These are phyloP conservation scores for Brachyopa scutellaris DNA, from an alignment of 2,888 invertebrate genomes.

Conservation along the genomic window DNA sequence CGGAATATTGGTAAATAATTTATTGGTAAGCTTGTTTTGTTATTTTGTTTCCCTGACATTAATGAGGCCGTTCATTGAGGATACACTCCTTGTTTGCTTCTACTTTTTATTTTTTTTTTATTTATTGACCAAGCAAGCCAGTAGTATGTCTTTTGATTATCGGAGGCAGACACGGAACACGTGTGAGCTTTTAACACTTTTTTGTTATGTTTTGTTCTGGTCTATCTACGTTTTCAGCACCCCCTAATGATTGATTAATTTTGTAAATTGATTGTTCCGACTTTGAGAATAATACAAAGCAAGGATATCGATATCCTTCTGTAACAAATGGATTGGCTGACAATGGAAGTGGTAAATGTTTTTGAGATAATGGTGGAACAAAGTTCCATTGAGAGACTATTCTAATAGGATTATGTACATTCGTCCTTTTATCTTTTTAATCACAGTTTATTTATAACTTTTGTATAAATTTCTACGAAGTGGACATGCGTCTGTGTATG, in stretches of 20 bases:
- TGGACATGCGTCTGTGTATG: too few species aligned
- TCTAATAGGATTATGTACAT: not conserved
- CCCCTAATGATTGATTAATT: conserved; percentile 42
- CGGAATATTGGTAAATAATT: conserved; percentile 6
- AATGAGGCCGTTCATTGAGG: not conserved
- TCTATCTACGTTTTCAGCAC: not conserved
- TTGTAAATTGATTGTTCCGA: conserved; percentile 51
- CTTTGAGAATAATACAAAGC: conserved; percentile 19
- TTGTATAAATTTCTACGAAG: too few species aligned
- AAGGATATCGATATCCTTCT: not conserved
- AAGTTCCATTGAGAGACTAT: not conserved
- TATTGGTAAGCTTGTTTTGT: conserved; percentile 1
- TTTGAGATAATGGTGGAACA: not conserved
- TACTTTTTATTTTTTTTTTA: not conserved
- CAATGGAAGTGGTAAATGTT: not conserved
- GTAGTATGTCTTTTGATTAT: conserved; percentile 42
- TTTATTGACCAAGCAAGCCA: not conserved
- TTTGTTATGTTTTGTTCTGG: not conserved
- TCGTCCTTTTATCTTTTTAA: not conserved
- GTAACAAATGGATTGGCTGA: conserved; percentile 8
- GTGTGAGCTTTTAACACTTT: conserved; percentile 62
- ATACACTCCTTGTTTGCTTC: not conserved
- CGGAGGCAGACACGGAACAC: conserved; percentile 42
- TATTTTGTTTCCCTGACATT: not conserved
- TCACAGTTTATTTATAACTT: not conserved